Evolutionary conservation across 1,140 invertebrate species (phyloP).

Genomic region (Belonocnema kinseyi): DNA sequence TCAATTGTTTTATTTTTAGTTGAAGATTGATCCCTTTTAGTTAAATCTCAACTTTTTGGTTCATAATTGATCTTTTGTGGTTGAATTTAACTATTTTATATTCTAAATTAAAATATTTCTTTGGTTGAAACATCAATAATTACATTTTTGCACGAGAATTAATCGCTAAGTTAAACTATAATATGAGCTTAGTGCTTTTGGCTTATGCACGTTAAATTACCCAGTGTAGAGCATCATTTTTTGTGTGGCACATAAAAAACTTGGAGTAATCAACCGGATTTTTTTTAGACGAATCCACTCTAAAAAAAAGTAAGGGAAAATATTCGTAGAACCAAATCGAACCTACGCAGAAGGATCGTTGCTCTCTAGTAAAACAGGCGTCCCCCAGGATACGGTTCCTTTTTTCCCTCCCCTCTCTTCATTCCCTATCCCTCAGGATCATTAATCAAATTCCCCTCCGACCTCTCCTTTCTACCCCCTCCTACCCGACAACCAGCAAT

Average conservation of each 20-base stretch:
- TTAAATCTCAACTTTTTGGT: no score
- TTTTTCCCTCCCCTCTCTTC: constrained; percentile 38
- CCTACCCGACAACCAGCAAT: constrained; percentile 54
- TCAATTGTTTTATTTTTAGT: no score
- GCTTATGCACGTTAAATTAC: background rate
- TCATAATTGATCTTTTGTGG: no score
- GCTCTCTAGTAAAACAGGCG: constrained; percentile 51
- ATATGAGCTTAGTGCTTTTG: background rate
- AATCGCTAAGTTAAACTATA: no score
- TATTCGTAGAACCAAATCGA: constrained; percentile 44
- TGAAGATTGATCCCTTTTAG: no score
- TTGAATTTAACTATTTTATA: no score
- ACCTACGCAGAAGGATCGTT: constrained; percentile 46
- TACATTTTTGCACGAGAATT: no score
- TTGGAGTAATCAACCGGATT: constrained; percentile 9
- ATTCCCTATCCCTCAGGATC: constrained; percentile 67
- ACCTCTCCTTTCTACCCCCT: constrained; percentile 61
- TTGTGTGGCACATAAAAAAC: background rate
- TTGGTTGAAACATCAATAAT: no score
- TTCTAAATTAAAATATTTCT: no score
- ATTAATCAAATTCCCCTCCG: constrained; percentile 73
- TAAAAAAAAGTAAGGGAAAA: constrained; percentile 43
- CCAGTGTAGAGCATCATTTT: background rate
- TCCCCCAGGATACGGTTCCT: constrained; percentile 67
- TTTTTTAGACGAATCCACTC: constrained; percentile 22